Evolutionary conservation across 35 echinoderm and acorn worm species (phyloP).

Genomic region (Heliocidaris tuberculata): DNA sequence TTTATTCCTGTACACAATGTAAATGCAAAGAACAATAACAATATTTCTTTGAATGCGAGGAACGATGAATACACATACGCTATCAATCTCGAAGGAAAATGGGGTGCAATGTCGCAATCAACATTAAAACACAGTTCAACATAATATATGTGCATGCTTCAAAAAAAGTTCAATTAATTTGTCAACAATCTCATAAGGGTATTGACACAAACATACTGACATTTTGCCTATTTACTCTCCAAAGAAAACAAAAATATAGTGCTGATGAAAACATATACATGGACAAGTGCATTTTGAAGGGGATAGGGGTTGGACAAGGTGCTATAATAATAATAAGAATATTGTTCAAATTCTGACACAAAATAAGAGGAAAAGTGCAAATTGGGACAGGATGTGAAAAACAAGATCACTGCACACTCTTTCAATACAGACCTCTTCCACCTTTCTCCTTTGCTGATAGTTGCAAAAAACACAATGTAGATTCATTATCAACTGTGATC

Average conservation of each 20-base stretch:
- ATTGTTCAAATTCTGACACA: background rate
- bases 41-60: too few species aligned
- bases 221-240: background rate
- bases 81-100: background rate
- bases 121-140: background rate
- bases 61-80: too few species aligned
- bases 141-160: background rate
- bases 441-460: constrained; percentile 75
- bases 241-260: background rate
- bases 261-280: background rate
- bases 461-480: background rate
- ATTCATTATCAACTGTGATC: too few species aligned
- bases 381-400: background rate
- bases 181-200: too few species aligned
- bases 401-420: background rate
- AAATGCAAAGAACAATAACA: too few species aligned
- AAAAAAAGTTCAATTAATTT: background rate
- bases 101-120: background rate
- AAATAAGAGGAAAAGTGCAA: background rate
- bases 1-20: too few species aligned
- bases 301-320: background rate
- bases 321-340: background rate
- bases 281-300: background rate
- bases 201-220: background rate
- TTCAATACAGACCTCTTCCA: constrained; percentile 78